Evolutionary conservation across 2,888 invertebrate species (phyloP).

Genomic region (Gymnoscelis rufifasciata): DNA sequence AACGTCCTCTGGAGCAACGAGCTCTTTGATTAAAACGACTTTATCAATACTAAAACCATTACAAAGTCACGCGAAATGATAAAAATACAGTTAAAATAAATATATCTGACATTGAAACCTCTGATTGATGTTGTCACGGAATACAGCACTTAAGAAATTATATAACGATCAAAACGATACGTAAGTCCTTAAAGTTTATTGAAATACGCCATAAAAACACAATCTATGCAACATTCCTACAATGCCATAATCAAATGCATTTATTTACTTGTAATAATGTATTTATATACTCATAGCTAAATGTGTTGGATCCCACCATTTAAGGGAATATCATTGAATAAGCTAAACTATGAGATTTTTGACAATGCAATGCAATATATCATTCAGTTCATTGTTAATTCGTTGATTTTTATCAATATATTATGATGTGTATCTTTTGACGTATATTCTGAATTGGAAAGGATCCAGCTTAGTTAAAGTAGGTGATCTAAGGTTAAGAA

Average conservation of each 20-base stretch:
- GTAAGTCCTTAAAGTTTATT: background rate
- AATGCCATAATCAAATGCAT: conserved; percentile 66
- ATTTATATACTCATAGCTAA: conserved; percentile 33
- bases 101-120: conserved; percentile 7
- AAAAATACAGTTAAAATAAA: too few relatives aligned
- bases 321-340: background rate
- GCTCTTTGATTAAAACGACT: too few relatives aligned
- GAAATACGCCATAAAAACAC: conserved; percentile 17
- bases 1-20: too few relatives aligned
- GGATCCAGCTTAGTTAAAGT: conserved; percentile 9
- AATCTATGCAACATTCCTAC: conserved; percentile 53
- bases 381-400: too few relatives aligned
- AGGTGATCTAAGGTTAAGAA: conserved; percentile 30
- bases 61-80: too few relatives aligned
- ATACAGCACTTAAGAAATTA: background rate
- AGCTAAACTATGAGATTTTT: too few relatives aligned
- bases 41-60: too few relatives aligned
- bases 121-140: background rate
- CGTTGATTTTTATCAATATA: too few relatives aligned
- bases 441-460: conserved; percentile 2
- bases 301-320: conserved; percentile 31
- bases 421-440: too few relatives aligned
- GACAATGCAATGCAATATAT: too few relatives aligned
- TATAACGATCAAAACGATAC: background rate
- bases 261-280: conserved; percentile 52